Percentiles rank a stretch among this genome's conserved stretches.
Evolutionary conservation across 2,113 vertebrate species (phyloP).

Genomic region (Aptenodytes patagonicus): DNA sequence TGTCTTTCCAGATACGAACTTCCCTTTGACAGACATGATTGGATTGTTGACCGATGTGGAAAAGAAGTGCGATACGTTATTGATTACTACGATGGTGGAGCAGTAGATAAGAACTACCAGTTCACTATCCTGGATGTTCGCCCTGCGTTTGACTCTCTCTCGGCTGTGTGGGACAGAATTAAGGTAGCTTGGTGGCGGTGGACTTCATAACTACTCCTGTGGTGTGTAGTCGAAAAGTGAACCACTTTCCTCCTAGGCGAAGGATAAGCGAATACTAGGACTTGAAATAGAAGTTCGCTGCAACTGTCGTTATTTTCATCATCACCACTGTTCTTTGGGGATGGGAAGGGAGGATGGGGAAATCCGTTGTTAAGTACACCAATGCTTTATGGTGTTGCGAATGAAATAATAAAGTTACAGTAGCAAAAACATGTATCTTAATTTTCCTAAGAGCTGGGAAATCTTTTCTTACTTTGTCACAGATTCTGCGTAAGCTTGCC

Average conservation of each 20-base stretch:
- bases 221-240: neutral
- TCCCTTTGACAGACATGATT: slow-evolving; percentile 94
- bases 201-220: slow-evolving; percentile 78
- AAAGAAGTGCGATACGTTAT: slow-evolving; percentile 92
- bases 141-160: slow-evolving; percentile 88
- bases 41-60: slow-evolving; percentile 93
- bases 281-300: neutral
- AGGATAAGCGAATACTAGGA: neutral
- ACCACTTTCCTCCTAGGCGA: neutral
- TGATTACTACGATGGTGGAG: slow-evolving; percentile 92
- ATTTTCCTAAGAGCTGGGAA: slow-evolving; percentile 1
- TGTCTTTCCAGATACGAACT: slow-evolving; percentile 84
- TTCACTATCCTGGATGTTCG: slow-evolving; percentile 94
- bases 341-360: neutral
- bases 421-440: slow-evolving; percentile 2
- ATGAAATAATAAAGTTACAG: slow-evolving; percentile 1
- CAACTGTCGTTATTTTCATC: neutral
- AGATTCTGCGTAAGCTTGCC: neutral
- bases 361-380: neutral
- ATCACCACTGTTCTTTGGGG: neutral
- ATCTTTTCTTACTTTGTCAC: neutral
- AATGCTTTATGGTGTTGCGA: neutral
- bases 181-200: slow-evolving; percentile 96
- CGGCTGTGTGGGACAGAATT: slow-evolving; percentile 91
- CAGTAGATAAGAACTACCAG: slow-evolving; percentile 84